Conservation (phyloP, 2,888 invertebrate genomes). For the Sphaerophoria taeniata region DNA sequence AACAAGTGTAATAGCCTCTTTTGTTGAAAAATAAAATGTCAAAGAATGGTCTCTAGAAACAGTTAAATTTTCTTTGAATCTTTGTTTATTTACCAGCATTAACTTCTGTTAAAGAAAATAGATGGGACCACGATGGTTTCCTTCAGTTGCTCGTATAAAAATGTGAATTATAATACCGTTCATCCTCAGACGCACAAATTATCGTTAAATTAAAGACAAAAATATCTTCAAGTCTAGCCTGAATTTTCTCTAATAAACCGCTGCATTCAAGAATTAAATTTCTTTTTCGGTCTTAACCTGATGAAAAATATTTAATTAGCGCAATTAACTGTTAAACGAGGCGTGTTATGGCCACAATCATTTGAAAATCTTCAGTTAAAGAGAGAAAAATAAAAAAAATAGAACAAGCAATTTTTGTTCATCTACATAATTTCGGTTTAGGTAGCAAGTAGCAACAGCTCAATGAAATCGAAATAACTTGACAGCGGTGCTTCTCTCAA, state of each 20-base stretch:
- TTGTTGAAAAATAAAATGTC: too few relatives aligned
- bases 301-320: background rate
- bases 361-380: background rate
- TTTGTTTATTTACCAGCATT: too few relatives aligned
- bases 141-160: too few relatives aligned
- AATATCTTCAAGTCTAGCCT: background rate
- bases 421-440: background rate
- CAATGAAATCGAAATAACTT: background rate
- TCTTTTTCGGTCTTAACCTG: background rate
- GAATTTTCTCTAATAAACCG: background rate
- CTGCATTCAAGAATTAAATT: background rate
- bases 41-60: too few relatives aligned
- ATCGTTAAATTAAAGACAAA: too few relatives aligned
- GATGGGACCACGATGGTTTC: too few relatives aligned
- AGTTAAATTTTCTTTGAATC: too few relatives aligned
- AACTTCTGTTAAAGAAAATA: too few relatives aligned
- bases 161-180: too few relatives aligned
- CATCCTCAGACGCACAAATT: too few relatives aligned
- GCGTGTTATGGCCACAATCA: background rate
- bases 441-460: constrained; percentile 6
- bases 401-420: background rate
- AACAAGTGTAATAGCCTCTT: too few relatives aligned
- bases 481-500: background rate
- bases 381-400: background rate
- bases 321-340: constrained; percentile 8